A percentile compares a stretch with the other conserved stretches of the same genome.
phyloP scores from a whole-genome alignment of 2,797 vertebrate species.

The Chelidonichthys spinosus region DNA sequence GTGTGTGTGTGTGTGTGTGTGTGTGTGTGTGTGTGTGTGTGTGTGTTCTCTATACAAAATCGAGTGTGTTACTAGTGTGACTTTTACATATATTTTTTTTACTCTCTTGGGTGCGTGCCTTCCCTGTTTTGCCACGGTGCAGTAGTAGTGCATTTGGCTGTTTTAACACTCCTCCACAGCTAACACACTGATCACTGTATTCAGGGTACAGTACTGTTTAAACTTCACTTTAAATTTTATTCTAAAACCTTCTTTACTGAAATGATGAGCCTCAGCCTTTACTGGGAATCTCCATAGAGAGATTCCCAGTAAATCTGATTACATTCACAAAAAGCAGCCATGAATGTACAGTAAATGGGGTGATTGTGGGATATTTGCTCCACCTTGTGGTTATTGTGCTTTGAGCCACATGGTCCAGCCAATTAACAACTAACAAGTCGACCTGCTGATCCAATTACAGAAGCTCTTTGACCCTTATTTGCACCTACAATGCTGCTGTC shows the following conservation, averaged over 20 bases:
- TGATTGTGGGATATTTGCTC: conserved; percentile 22
- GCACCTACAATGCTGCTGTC: not conserved
- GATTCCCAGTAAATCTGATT: not conserved
- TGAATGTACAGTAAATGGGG: fast-evolving
- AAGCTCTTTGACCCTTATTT: conserved; percentile 22
- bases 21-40: no score
- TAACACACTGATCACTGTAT: not conserved
- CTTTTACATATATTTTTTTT: not conserved
- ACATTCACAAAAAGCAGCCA: conserved; percentile 38
- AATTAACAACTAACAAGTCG: not conserved
- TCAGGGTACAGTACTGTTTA: not conserved
- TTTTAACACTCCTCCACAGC: not conserved
- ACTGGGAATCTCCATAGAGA: not conserved
- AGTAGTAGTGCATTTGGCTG: not conserved
- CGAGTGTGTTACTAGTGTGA: not conserved
- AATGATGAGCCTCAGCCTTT: not conserved
- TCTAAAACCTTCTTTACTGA: not conserved
- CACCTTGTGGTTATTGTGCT: conserved; percentile 52
- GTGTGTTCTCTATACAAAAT: not conserved
- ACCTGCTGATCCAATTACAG: conserved; percentile 42
- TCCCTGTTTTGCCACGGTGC: not conserved
- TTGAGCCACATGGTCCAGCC: conserved; percentile 6
- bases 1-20: no score
- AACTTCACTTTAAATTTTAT: not conserved
- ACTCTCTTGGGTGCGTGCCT: not conserved